These are phyloP conservation scores for Yponomeuta evonymella DNA, from an alignment of 2,888 invertebrate genomes.

Conservation along the genomic window DNA sequence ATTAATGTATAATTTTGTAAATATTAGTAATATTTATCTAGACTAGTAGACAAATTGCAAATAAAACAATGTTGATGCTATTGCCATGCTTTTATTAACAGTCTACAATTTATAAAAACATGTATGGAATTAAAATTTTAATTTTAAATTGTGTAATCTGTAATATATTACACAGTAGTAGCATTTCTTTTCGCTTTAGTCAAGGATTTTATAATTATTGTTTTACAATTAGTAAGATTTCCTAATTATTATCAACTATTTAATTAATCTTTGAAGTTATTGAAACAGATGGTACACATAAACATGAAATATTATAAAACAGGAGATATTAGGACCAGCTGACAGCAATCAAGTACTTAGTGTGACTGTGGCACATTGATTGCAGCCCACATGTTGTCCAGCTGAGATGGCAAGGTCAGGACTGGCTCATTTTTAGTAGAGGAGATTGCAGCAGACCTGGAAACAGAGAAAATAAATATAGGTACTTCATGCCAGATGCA, in stretches of 20 bases:
- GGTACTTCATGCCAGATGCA: not conserved
- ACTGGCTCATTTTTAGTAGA: conserved; percentile 50
- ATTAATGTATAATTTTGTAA: not conserved
- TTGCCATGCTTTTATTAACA: not conserved
- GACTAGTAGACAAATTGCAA: not conserved
- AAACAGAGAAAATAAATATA: not conserved
- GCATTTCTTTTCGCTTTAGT: too few species aligned
- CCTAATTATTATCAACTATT: too few species aligned
- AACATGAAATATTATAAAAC: not conserved
- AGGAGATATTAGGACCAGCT: not conserved
- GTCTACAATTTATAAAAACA: too few species aligned
- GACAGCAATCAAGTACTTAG: conserved; percentile 26
- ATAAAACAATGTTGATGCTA: not conserved
- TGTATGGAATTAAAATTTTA: too few species aligned
- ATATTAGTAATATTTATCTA: not conserved
- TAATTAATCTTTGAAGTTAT: not conserved
- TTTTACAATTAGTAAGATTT: too few species aligned
- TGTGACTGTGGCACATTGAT: conserved; percentile 63
- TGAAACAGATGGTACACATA: not conserved
- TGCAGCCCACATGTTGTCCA: conserved; percentile 61
- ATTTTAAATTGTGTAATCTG: too few species aligned
- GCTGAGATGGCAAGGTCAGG: conserved; percentile 49
- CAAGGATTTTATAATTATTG: too few species aligned
- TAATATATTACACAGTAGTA: too few species aligned
- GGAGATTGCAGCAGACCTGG: conserved; percentile 61